phyloP scores from a whole-genome alignment of 2,797 vertebrate genomes.

The Loriculus beryllinus region DNA sequence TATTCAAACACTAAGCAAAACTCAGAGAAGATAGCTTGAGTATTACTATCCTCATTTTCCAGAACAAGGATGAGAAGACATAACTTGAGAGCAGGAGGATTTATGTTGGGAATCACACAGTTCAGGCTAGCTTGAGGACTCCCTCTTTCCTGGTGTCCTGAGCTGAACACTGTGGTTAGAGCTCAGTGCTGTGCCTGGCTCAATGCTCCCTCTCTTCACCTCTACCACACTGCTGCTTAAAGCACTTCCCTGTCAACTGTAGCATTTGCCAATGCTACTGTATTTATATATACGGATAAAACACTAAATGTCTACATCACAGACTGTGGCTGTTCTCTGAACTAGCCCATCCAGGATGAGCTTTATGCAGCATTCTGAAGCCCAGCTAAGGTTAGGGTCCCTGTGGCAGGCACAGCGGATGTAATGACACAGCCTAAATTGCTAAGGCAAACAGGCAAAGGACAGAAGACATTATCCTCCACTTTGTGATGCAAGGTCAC shows the following conservation, averaged over 20 bases:
- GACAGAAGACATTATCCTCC: background rate
- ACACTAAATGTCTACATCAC: background rate
- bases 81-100: background rate
- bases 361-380: background rate
- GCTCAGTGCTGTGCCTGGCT: background rate
- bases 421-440: background rate
- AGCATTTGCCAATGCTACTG: background rate
- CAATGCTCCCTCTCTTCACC: background rate
- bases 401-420: background rate
- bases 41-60: background rate
- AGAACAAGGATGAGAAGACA: background rate
- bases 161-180: background rate
- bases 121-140: background rate
- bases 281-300: background rate
- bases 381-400: background rate
- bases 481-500: fast-evolving
- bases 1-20: background rate
- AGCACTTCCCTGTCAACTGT: background rate
- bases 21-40: background rate
- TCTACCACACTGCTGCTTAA: background rate
- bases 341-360: background rate
- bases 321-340: background rate
- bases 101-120: background rate
- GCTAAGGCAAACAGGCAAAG: background rate
- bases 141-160: background rate